A percentile compares a stretch with the other conserved stretches of the same genome.
phyloP scores from a whole-genome alignment of 2,888 invertebrate species.

The Perdita meconis region DNA sequence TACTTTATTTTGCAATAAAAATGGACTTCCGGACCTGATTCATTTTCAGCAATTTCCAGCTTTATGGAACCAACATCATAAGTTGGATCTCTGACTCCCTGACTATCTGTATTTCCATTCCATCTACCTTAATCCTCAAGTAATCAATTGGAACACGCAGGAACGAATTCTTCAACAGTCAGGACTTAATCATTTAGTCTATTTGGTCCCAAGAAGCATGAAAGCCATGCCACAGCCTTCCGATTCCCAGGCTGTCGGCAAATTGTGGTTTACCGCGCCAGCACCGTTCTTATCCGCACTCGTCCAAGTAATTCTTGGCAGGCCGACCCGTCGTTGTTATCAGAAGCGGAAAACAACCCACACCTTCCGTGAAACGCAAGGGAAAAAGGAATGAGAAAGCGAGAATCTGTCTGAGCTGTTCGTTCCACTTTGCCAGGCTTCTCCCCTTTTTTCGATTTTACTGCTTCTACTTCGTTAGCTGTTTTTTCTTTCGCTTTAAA shows the following conservation, averaged over 20 bases:
- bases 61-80: no score
- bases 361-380: conserved; percentile 19
- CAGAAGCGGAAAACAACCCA: conserved; percentile 52
- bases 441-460: conserved; percentile 9
- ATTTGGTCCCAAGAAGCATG: conserved; percentile 44
- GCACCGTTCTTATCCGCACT: conserved; percentile 69
- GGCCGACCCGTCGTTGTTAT: conserved; percentile 55
- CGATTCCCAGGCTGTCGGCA: conserved; percentile 65
- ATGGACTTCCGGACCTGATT: no score
- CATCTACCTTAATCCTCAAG: no score
- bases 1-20: no score
- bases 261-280: conserved; percentile 69
- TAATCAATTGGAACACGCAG: background rate
- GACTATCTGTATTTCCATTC: no score
- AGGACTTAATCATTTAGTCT: conserved; percentile 62
- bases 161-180: conserved; percentile 19
- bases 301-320: conserved; percentile 65
- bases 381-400: conserved; percentile 31
- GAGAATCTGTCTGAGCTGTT: conserved; percentile 17
- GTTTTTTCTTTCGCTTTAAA: background rate
- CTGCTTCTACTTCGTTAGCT: background rate
- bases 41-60: no score
- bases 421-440: conserved; percentile 6
- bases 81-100: no score
- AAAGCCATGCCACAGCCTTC: conserved; percentile 47